Percentiles rank a stretch among this genome's conserved stretches.
Conservation (phyloP, 64 coral and sea anemone species). For the Dendronephthya gigantea region DNA sequence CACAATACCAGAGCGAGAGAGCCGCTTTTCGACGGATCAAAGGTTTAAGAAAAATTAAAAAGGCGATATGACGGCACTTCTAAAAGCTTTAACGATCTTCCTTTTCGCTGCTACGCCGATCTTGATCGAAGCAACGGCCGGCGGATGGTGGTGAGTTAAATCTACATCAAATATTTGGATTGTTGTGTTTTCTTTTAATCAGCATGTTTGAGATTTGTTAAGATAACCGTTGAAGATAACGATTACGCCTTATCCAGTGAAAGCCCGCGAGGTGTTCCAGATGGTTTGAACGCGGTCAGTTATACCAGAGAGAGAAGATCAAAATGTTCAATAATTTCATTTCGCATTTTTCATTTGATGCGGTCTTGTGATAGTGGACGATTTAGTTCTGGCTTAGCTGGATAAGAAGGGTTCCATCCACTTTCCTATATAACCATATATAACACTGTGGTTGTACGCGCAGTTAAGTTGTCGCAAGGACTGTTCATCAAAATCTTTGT, state of each 20-base stretch:
- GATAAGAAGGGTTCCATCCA: neutral
- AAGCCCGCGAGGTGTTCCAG: neutral
- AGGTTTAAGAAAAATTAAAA: neutral
- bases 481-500: neutral
- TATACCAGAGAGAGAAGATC: too few relatives aligned
- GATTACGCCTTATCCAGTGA: neutral
- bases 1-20: neutral
- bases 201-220: neutral
- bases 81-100: neutral
- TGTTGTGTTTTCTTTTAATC: neutral
- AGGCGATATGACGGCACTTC: neutral
- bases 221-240: neutral
- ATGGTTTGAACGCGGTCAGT: too few relatives aligned
- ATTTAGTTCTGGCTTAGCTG: neutral
- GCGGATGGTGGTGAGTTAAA: neutral
- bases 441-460: too few relatives aligned
- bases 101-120: neutral
- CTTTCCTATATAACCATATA: too few relatives aligned
- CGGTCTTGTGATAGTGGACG: too few relatives aligned
- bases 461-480: too few relatives aligned
- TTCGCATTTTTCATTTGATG: too few relatives aligned
- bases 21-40: neutral
- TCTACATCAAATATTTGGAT: neutral
- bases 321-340: neutral
- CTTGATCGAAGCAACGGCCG: neutral